Evolutionary conservation across 2,113 vertebrate genomes (phyloP), one percentile per base, ranked within the genome.

Genomic region (Formicarius rufipectus): DNA sequence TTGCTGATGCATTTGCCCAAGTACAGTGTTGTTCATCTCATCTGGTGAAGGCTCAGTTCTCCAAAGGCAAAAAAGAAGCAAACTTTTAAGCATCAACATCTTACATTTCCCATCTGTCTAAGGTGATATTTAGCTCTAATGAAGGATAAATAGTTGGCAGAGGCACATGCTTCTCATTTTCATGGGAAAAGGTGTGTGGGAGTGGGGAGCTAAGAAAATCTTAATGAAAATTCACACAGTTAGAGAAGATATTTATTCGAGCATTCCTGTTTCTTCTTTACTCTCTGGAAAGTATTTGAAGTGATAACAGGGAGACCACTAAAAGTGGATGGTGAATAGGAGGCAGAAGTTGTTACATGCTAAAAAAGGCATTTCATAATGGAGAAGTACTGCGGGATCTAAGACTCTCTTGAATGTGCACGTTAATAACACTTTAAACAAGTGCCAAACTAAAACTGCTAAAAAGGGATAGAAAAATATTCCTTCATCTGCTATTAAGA

Each of bases 391-490:
- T 84, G 88, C 81, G 47, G 53, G 44, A 82, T 77, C 62, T 94
- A 77, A 76, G 77, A 77, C 24, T 79, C 3, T 53, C 80, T 72
- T 27, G 33, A 94, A 75, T 82, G 73, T 87, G 44, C 60, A 68
- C 84, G 78, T 95, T 91, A 92, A 89, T 94, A 92, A 95, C 69
- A 69, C 59, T 83, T 91, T 94, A 89, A 94, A 91, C 50, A 94
- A 93, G 42, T 89, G 85, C 55, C 89, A 92, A 88, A 95, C 47
- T 80, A 49, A 92, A 97, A 96, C 66, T 83, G 63, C 73, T 78
- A 69, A 80, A 95, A 89, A 89, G 62, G 73, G 60, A 47, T 31
- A n/a, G 89, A 58, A 91, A 94, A 93, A 92, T 88, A 60, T 77
- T 64, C 13, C 59, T 89, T 95, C n/a, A 72, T 90, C 35, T 95